Evolutionary conservation across 1,140 invertebrate species (phyloP).

Genomic region (Ceratoteleas bidentatus): DNA sequence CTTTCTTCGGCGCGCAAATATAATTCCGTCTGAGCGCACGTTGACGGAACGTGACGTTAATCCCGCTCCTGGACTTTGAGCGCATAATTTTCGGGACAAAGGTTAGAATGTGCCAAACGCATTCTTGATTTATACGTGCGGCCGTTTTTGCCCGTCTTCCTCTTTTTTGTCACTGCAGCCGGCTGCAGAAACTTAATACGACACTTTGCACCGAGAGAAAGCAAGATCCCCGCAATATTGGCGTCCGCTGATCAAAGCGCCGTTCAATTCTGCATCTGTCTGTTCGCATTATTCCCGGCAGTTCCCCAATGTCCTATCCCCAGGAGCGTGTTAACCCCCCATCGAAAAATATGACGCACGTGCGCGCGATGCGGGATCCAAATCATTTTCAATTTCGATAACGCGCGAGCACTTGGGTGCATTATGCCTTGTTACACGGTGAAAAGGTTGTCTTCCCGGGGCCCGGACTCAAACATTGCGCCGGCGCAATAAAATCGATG

Average conservation of each 20-base stretch:
- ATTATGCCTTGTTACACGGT: slow-evolving; percentile 62
- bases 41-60: slow-evolving; percentile 56
- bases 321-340: slow-evolving; percentile 66
- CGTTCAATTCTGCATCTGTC: slow-evolving; percentile 70
- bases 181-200: slow-evolving; percentile 64
- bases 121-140: slow-evolving; percentile 45
- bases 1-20: slow-evolving; percentile 22
- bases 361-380: slow-evolving; percentile 63
- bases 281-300: slow-evolving; percentile 65
- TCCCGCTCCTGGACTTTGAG: slow-evolving; percentile 26
- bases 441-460: slow-evolving; percentile 55
- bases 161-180: slow-evolving; percentile 49
- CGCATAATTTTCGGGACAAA: slow-evolving; percentile 52
- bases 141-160: background rate
- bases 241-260: slow-evolving; percentile 65
- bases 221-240: slow-evolving; percentile 59
- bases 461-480: slow-evolving; percentile 42
- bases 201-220: slow-evolving; percentile 58
- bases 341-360: slow-evolving; percentile 67
- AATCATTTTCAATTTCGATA: slow-evolving; percentile 70
- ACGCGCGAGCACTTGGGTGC: slow-evolving; percentile 59
- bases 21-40: slow-evolving; percentile 18
- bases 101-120: slow-evolving; percentile 58
- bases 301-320: slow-evolving; percentile 66
- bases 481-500: slow-evolving; percentile 56